Base-by-base conservation (phyloP, 2,797 vertebrate species). In the Chloroceryle inda region DNA sequence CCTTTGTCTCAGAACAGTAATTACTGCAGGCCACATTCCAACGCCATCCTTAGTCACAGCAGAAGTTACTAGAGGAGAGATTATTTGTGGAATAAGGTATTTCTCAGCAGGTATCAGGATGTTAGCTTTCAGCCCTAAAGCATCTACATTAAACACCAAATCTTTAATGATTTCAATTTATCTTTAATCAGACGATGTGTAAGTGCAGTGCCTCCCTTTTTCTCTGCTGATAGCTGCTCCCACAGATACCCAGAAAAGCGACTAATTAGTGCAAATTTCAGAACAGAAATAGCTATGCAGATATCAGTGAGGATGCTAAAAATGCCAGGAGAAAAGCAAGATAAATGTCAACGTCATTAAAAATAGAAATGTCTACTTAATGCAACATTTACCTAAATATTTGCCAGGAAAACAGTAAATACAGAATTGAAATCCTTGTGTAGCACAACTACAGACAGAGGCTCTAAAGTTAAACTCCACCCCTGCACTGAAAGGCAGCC, bases 291-390 rank as follows among this genome's bases (percentile, higher is more conserved):
- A 92, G 77, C 37, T 73, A 58, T 40, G 33, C 61, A 79, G 83
- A 50, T 86, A 91, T 50, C 67, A 61, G 19, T 45, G 74, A 87
- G 93, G 92, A 83, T 38, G 45, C 29, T 89, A 95, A 96, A 95
- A 93, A 82, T 33, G 77, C 89, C 95, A 95, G 52, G 24, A 91
- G 62, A 75, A 81, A 95, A 87, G 56, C 1, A n/a, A 86, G 85
- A 92, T 66, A 86, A 96, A 95, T 93, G 85, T 63, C 80, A 86
- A 29, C 15, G 67, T n/a, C 50, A 79, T 86, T 93, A 82, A 92
- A 95, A 95, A 95, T 96, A 90, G n/a, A 91, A 88, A 92, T 35
- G 15, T 61, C 91, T 86, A 67, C 66, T 85, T 94, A 90, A 88
- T 37, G 85, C 49, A 94, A 76, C 79, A 89, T 74, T 95, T 89